Conservation (phyloP, 2,113 vertebrate species). For the Maccullochella peelii region DNA sequence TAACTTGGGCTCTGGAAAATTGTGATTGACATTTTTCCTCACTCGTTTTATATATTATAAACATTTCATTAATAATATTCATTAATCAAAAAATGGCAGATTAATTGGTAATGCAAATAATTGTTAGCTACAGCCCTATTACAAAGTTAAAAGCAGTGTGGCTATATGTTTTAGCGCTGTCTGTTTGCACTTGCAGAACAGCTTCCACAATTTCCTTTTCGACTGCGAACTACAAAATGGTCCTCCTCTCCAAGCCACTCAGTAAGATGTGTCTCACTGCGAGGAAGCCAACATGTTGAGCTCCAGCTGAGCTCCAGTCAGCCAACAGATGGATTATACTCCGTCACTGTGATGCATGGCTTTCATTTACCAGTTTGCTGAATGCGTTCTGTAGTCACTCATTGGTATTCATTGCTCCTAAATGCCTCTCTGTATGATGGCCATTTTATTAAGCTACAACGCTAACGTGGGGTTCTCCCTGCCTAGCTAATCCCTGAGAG, state of each 20-base stretch:
- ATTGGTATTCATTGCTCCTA: constrained; percentile 74
- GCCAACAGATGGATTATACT: constrained; percentile 70
- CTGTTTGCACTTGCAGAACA: neutral
- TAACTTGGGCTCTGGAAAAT: neutral
- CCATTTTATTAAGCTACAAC: constrained; percentile 71
- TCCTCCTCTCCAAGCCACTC: constrained; percentile 7
- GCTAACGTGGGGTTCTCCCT: constrained; percentile 46
- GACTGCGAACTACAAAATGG: constrained; percentile 11
- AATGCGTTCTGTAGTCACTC: constrained; percentile 67
- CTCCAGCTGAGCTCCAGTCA: constrained; percentile 64
- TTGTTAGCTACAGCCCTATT: neutral
- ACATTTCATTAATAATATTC: no score
- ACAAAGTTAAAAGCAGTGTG: neutral
- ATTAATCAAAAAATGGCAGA: neutral
- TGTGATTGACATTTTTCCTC: neutral
- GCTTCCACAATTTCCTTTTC: neutral
- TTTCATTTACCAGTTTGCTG: constrained; percentile 72
- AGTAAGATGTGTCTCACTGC: constrained; percentile 24
- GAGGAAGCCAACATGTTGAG: constrained; percentile 44
- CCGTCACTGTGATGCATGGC: constrained; percentile 73
- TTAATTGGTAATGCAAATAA: neutral
- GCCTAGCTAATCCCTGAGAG: constrained; percentile 65
- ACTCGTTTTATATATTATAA: neutral
- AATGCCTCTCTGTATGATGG: constrained; percentile 72
- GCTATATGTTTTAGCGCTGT: neutral